Percentiles rank a stretch among this genome's conserved stretches.
These are phyloP conservation scores for Acheta domesticus DNA, from an alignment of 2,888 invertebrate species.

Conservation along the genomic window DNA sequence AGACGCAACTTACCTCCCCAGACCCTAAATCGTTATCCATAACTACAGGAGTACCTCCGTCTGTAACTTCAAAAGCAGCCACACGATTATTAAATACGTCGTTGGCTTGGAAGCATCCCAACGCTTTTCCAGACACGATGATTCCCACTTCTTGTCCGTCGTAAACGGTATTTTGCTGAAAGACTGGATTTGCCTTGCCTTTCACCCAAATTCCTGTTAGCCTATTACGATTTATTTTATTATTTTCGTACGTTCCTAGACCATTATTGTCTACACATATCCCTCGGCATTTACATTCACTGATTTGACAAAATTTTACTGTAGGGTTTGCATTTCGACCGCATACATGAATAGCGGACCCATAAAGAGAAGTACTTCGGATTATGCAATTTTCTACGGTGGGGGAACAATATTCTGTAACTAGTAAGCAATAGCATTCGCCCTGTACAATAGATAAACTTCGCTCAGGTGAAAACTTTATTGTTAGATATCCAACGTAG, in stretches of 20 bases:
- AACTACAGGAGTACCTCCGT: conserved; percentile 97
- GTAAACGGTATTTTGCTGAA: conserved; percentile 94
- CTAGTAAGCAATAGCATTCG: conserved; percentile 95
- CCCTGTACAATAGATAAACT: conserved; percentile 92
- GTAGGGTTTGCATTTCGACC: conserved; percentile 91
- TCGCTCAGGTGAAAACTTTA: conserved; percentile 92
- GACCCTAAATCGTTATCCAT: conserved; percentile 99
- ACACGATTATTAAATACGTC: conserved; percentile 99
- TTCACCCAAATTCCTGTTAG: conserved; percentile 99
- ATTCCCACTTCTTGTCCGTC: conserved; percentile 96
- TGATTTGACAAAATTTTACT: conserved; percentile 94
- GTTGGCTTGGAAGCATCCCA: conserved; percentile 97
- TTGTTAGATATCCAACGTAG: conserved; percentile 90
- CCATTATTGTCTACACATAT: conserved; percentile 98
- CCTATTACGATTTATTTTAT: conserved; percentile 97
- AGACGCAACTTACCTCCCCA: conserved; percentile 97
- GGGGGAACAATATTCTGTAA: conserved; percentile 94
- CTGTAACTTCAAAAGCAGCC: conserved; percentile 98
- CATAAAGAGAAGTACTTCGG: conserved; percentile 90
- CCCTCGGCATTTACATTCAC: conserved; percentile 98
- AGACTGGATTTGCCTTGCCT: conserved; percentile 97
- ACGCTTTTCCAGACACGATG: conserved; percentile 95
- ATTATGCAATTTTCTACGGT: conserved; percentile 98
- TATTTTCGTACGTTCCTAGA: conserved; percentile 96
- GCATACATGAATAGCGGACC: conserved; percentile 95